Evolutionary conservation across 1,140 invertebrate species (phyloP).

Genomic region (Halictus rubicundus): DNA sequence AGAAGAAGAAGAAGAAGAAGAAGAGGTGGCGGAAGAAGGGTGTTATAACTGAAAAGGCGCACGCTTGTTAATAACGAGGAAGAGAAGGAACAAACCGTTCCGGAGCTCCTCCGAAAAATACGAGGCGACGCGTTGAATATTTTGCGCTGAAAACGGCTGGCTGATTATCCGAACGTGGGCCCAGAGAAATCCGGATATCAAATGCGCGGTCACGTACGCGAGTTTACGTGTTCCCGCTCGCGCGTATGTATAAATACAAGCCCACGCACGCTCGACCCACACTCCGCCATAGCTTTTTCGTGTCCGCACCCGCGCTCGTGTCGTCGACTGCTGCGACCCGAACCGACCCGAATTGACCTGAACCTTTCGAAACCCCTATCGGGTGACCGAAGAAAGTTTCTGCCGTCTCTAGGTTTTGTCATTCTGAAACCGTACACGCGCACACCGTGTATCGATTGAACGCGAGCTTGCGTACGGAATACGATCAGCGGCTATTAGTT

Average conservation of each 20-base stretch:
- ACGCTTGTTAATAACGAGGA: slow-evolving; percentile 5
- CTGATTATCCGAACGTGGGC: slow-evolving; percentile 16
- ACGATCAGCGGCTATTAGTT: no score
- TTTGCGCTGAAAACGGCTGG: slow-evolving; percentile 14
- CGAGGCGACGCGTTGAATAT: slow-evolving; percentile 4
- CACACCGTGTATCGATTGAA: no score
- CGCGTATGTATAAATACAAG: slow-evolving; percentile 37
- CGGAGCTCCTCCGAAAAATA: background rate
- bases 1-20: no score
- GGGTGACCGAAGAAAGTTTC: slow-evolving; percentile 55
- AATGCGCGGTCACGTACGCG: slow-evolving; percentile 28
- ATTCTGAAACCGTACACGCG: no score
- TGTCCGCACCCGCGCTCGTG: background rate
- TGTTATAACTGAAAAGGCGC: background rate
- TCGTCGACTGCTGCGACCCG: slow-evolving; percentile 18
- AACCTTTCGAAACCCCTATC: slow-evolving; percentile 66
- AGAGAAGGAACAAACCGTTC: background rate
- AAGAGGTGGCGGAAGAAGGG: no score
- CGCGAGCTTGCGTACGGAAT: no score
- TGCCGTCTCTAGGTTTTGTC: no score
- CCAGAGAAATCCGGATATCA: slow-evolving; percentile 35
- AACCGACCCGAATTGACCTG: background rate
- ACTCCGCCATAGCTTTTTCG: slow-evolving; percentile 6
- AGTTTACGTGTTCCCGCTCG: slow-evolving; percentile 25
- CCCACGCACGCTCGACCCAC: slow-evolving; percentile 28